A percentile compares a stretch with the other conserved stretches of the same genome.
Conservation (phyloP, 2,797 vertebrate genomes). For the Hypotaenidia philippensis region DNA sequence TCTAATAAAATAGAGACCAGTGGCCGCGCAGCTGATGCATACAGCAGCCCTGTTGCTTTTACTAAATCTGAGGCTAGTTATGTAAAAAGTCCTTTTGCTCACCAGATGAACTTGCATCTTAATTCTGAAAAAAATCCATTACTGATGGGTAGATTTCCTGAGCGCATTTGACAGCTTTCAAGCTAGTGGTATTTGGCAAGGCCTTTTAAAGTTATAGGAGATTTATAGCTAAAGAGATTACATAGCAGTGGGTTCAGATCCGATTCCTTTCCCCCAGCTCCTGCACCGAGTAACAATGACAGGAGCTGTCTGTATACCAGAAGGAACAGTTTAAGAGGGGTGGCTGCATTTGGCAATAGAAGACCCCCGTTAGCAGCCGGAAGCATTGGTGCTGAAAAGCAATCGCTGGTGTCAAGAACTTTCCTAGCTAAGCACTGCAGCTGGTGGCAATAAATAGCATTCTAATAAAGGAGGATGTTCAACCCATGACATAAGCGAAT, state of each 20-base stretch:
- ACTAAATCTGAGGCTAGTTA: not conserved
- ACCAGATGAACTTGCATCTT: constrained; percentile 55
- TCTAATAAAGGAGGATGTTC: constrained; percentile 86
- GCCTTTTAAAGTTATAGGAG: constrained; percentile 62
- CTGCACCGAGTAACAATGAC: constrained; percentile 62
- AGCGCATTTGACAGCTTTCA: constrained; percentile 66
- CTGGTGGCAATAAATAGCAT: constrained; percentile 94
- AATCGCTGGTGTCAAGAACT: constrained; percentile 91
- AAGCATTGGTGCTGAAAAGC: constrained; percentile 92
- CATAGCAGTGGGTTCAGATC: constrained; percentile 44
- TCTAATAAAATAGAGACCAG: constrained; percentile 40
- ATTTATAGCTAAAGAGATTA: constrained; percentile 71
- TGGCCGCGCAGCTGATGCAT: not conserved
- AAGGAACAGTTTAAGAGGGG: constrained; percentile 75
- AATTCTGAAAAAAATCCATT: constrained; percentile 68
- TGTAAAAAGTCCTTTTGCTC: constrained; percentile 15
- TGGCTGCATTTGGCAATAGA: constrained; percentile 77
- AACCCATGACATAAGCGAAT: constrained; percentile 84
- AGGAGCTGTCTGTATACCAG: constrained; percentile 76
- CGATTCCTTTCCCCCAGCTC: constrained; percentile 19
- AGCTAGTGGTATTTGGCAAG: constrained; percentile 42
- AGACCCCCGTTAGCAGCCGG: constrained; percentile 86
- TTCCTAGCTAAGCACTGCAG: constrained; percentile 91
- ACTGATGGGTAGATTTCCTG: constrained; percentile 49
- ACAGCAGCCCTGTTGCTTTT: not conserved